These are phyloP conservation scores for Chitala chitala DNA, from an alignment of 2,113 vertebrate genomes.

Conservation along the genomic window DNA sequence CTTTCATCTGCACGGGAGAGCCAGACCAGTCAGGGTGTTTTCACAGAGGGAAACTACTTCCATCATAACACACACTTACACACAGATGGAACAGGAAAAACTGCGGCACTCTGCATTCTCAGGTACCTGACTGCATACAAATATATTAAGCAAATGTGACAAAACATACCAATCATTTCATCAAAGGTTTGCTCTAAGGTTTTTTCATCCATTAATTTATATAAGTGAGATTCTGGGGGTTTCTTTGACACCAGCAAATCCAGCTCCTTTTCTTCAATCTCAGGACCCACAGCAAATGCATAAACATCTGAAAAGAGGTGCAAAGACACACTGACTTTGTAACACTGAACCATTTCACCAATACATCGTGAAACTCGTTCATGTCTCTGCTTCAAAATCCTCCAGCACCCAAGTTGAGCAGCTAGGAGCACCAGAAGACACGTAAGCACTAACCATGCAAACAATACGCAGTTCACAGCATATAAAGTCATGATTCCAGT, in stretches of 20 bases:
- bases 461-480: too few relatives aligned
- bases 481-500: too few relatives aligned
- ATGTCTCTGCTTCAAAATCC: too few relatives aligned
- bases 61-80: too few relatives aligned
- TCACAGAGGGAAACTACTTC: not conserved
- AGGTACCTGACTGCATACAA: not conserved
- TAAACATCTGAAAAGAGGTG: slow-evolving; percentile 56
- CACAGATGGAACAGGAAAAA: not conserved
- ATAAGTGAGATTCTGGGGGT: slow-evolving; percentile 43
- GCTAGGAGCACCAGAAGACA: too few relatives aligned
- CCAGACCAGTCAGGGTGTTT: not conserved
- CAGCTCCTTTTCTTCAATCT: slow-evolving; percentile 36
- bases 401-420: too few relatives aligned
- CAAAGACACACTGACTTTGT: not conserved
- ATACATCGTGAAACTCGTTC: not conserved
- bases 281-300: slow-evolving; percentile 53
- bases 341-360: too few relatives aligned
- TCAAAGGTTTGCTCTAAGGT: slow-evolving; percentile 51
- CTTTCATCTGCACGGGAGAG: slow-evolving; percentile 53
- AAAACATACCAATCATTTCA: slow-evolving; percentile 54
- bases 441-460: too few relatives aligned
- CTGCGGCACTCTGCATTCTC: not conserved
- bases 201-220: slow-evolving; percentile 13
- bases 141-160: not conserved
- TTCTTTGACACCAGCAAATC: slow-evolving; percentile 40